Evolutionary conservation across 2,113 vertebrate species (phyloP), one percentile per base, ranked within the genome.

Genomic region (Thamnaconus septentrionalis): DNA sequence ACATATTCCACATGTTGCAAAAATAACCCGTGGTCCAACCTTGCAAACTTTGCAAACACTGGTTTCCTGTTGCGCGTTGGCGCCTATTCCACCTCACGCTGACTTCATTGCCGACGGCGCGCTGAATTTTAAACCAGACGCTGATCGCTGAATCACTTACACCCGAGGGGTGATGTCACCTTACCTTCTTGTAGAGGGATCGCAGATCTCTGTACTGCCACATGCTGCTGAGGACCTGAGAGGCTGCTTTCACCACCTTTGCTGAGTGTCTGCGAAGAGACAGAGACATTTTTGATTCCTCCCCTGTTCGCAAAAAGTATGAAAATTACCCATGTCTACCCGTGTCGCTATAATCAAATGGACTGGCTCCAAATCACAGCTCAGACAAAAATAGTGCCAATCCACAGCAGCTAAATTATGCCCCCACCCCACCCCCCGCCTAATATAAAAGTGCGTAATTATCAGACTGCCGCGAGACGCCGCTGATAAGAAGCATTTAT

Each of bases 201-300:
- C 97, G 95, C 90, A 99, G 94, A 82, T 99, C 97, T 90, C 97
- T 94, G 90, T 99, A 99, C 91, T 99, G 97, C 97, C 97, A 99
- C 97, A 99, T 98, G 81, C 96, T 98, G 92, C 95, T 98, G 69
- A 99, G 95, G 86, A 99, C 97, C 94, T 99, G 97, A 94, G 97
- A 98, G 76, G 97, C 97, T 56, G 97, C 97, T 89, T 98, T 98
- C 76, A 99, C 96, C 91, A 99, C 97, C 91, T 99, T 99, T 6
- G 97, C 96, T 41, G 97, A 98, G 85, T 99, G 97, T 89, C 97
- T 99, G 86, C 39, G 81, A 59, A 61, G 42, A 71, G 64, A 88
- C 41, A 87, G 66, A 71, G 51, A 71, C 12, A 56, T 71, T 79
- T 71, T 62, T 44, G 48, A 54, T 73, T 75, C 9, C 7, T 5